A percentile compares a stretch with the other conserved stretches of the same genome.
Evolutionary conservation across 2,113 vertebrate species (phyloP).

Genomic region (Electrona antarctica): DNA sequence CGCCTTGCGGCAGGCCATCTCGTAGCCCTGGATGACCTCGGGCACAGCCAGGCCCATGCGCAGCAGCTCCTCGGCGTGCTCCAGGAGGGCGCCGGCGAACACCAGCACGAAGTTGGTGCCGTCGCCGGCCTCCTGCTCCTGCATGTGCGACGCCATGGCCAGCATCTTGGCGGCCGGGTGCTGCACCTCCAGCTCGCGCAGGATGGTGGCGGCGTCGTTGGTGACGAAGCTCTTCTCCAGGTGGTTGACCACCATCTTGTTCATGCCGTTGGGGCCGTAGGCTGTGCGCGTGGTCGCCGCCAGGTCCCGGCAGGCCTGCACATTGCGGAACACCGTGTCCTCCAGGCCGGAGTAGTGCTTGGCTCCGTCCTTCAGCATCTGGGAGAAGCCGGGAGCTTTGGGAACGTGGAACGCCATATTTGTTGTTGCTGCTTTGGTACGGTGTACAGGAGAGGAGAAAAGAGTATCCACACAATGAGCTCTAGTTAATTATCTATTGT

Average conservation of each 20-base stretch:
- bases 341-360: slow-evolving; percentile 91
- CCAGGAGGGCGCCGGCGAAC: slow-evolving; percentile 87
- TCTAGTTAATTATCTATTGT: too few species aligned
- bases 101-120: slow-evolving; percentile 91
- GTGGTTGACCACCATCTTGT: slow-evolving; percentile 94
- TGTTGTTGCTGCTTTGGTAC: too few species aligned
- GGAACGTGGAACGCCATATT: slow-evolving; percentile 89
- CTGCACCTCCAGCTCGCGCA: slow-evolving; percentile 90
- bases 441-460: too few species aligned
- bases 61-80: slow-evolving; percentile 87
- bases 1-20: slow-evolving; percentile 87
- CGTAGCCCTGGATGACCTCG: slow-evolving; percentile 86
- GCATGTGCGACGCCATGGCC: slow-evolving; percentile 93
- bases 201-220: slow-evolving; percentile 89
- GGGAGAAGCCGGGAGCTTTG: slow-evolving; percentile 89
- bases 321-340: slow-evolving; percentile 89
- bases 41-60: slow-evolving; percentile 88
- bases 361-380: slow-evolving; percentile 90
- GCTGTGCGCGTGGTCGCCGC: slow-evolving; percentile 89
- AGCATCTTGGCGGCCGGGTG: slow-evolving; percentile 92
- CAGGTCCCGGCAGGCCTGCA: slow-evolving; percentile 90
- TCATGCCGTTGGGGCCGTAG: slow-evolving; percentile 92
- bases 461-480: too few species aligned
- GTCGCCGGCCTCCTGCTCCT: slow-evolving; percentile 91
- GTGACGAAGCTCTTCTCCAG: slow-evolving; percentile 91